These are phyloP conservation scores for Silurus aristotelis DNA, from an alignment of 2,797 vertebrate species.

Conservation along the genomic window DNA sequence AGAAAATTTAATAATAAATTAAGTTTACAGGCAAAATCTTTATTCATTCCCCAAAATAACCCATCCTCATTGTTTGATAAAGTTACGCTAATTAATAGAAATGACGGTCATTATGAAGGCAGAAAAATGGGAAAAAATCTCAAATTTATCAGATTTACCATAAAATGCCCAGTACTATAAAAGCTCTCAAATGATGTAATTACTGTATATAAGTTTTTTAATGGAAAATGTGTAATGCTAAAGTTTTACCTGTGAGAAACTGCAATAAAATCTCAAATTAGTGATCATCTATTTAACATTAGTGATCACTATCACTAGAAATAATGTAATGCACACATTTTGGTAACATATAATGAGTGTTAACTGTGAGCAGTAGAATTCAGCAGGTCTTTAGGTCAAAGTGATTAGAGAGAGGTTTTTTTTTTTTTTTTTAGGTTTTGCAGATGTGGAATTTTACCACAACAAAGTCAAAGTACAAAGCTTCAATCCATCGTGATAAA, in stretches of 20 bases:
- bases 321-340: not conserved
- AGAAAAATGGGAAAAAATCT: too few relatives aligned
- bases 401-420: not conserved
- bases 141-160: not conserved
- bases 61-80: not conserved
- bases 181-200: too few relatives aligned
- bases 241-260: not conserved
- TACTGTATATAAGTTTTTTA: not conserved
- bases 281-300: not conserved
- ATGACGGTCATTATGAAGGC: not conserved
- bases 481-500: not conserved
- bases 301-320: not conserved
- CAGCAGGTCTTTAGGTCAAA: not conserved
- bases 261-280: not conserved
- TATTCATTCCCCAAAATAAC: too few relatives aligned
- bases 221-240: not conserved
- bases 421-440: not conserved
- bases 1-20: too few relatives aligned
- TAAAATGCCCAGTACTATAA: not conserved
- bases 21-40: too few relatives aligned
- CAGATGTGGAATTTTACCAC: not conserved
- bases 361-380: conserved; percentile 89
- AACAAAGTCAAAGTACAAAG: not conserved
- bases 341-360: conserved; percentile 69
- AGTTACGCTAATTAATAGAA: not conserved